phyloP scores from a whole-genome alignment of 2,113 vertebrate species.

The Neotragus moschatus region DNA sequence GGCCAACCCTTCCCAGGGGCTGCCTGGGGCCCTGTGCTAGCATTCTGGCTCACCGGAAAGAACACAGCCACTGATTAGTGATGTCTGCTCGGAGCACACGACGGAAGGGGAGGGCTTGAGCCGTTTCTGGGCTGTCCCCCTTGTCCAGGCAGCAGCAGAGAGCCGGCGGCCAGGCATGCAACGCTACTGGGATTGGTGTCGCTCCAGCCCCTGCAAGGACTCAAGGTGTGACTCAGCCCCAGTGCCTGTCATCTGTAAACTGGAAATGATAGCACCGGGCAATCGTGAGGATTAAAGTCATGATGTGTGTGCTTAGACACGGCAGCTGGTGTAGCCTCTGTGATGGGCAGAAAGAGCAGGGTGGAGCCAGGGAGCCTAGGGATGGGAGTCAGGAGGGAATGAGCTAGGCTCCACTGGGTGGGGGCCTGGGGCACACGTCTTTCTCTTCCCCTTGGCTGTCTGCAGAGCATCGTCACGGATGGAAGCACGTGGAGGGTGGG shows the following conservation, averaged over 20 bases:
- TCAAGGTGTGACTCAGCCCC: neutral
- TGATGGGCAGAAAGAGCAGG: neutral
- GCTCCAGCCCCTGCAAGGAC: neutral
- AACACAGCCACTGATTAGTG: neutral
- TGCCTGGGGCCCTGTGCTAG: neutral
- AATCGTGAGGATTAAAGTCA: neutral
- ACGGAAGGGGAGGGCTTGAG: rapidly evolving
- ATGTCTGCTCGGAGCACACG: neutral
- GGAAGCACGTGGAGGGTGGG: rapidly evolving
- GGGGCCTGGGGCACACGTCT: rapidly evolving
- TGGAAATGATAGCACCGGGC: rapidly evolving
- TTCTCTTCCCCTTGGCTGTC: neutral
- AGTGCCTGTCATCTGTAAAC: no score
- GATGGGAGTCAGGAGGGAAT: neutral
- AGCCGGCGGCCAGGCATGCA: no score
- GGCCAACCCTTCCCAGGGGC: neutral
- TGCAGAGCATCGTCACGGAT: no score
- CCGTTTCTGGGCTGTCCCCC: neutral
- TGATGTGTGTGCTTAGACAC: rapidly evolving
- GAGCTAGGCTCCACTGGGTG: no score
- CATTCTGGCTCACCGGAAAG: neutral
- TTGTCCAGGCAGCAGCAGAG: neutral
- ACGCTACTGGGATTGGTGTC: neutral
- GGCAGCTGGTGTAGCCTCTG: neutral
- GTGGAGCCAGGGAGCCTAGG: rapidly evolving